phyloP scores from a whole-genome alignment of 2,113 vertebrate species.

The Carassius auratus region DNA sequence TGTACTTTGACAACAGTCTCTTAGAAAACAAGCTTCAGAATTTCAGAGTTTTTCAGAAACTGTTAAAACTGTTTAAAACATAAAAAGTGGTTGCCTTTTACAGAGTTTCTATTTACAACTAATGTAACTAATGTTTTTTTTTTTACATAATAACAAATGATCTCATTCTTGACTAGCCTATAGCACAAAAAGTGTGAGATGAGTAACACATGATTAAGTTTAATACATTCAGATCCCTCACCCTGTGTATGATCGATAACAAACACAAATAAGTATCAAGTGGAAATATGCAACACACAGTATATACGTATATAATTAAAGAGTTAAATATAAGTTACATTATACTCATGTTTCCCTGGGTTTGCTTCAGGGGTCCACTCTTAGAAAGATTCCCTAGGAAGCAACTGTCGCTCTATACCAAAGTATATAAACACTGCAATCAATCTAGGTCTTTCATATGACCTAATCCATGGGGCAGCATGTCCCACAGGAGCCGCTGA shows the following conservation, averaged over 20 bases:
- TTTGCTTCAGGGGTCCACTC: background rate
- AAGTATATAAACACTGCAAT: conserved; percentile 1
- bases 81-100: too few relatives aligned
- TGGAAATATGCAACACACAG: background rate
- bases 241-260: background rate
- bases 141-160: too few relatives aligned
- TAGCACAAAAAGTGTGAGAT: background rate
- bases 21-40: too few relatives aligned
- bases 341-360: background rate
- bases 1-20: too few relatives aligned
- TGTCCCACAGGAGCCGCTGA: background rate
- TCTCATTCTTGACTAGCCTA: background rate
- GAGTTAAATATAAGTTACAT: background rate
- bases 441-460: background rate
- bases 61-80: too few relatives aligned
- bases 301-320: background rate
- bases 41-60: too few relatives aligned
- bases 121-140: too few relatives aligned
- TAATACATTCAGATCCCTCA: background rate
- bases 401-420: background rate
- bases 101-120: too few relatives aligned
- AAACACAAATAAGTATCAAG: background rate
- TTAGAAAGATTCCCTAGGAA: background rate
- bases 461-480: background rate
- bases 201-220: background rate